Conservation (phyloP, 2,888 invertebrate genomes). For the Ornithoptera alexandrae region DNA sequence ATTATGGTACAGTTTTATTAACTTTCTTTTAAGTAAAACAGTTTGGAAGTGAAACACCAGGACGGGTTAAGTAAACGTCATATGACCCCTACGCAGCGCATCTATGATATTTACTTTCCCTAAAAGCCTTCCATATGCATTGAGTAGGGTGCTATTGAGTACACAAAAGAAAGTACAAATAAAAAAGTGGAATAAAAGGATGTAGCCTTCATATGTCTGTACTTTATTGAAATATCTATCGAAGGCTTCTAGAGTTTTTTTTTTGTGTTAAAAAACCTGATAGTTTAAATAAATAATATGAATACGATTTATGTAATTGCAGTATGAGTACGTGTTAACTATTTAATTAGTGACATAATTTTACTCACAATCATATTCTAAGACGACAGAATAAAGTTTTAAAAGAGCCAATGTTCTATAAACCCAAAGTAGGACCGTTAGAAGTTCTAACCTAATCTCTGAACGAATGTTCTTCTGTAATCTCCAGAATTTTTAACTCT, state of each 20-base stretch:
- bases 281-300: neutral
- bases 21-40: neutral
- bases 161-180: constrained; percentile 23
- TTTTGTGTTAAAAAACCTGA: neutral
- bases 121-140: constrained; percentile 62
- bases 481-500: too few relatives aligned
- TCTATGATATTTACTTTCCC: constrained; percentile 71
- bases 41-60: constrained; percentile 1
- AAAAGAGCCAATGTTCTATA: too few relatives aligned
- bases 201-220: constrained; percentile 17
- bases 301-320: too few relatives aligned
- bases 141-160: constrained; percentile 43
- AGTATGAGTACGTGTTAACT: too few relatives aligned
- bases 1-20: too few relatives aligned
- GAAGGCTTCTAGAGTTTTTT: neutral
- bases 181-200: constrained; percentile 14
- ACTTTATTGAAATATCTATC: neutral
- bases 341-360: too few relatives aligned
- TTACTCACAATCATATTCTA: too few relatives aligned
- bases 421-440: too few relatives aligned
- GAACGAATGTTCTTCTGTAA: too few relatives aligned
- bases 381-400: too few relatives aligned
- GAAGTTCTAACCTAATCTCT: too few relatives aligned
- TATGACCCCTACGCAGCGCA: constrained; percentile 49
- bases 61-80: constrained; percentile 12